Percentiles rank a stretch among this genome's conserved stretches.
Conservation (phyloP, 2,888 invertebrate species). For the Eristalis tenax region DNA sequence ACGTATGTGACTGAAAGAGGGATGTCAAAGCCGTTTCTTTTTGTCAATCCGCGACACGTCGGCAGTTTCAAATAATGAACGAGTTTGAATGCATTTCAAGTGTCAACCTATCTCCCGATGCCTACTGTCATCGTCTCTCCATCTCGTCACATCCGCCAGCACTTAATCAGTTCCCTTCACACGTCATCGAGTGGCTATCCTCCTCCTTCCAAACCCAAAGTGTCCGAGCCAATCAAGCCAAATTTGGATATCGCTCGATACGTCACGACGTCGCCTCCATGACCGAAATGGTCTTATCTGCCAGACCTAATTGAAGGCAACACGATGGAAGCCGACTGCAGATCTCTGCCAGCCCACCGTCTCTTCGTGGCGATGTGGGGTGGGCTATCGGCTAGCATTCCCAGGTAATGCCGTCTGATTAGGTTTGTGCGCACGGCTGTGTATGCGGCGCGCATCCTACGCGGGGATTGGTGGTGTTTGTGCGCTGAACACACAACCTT, state of each 20-base stretch:
- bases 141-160: background rate
- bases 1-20: too few relatives aligned
- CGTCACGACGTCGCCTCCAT: background rate
- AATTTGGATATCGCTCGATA: background rate
- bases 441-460: background rate
- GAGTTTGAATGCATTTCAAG: too few relatives aligned
- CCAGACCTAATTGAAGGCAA: background rate
- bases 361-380: background rate
- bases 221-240: background rate
- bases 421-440: background rate
- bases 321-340: background rate
- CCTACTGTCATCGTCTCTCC: background rate
- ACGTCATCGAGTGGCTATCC: background rate
- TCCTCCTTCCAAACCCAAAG: too few relatives aligned
- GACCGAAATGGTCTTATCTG: background rate
- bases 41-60: too few relatives aligned
- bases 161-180: background rate
- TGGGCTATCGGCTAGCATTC: background rate
- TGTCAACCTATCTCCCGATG: too few relatives aligned
- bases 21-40: too few relatives aligned
- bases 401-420: background rate
- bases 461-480: background rate
- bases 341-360: background rate
- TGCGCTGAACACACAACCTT: background rate
- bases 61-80: too few relatives aligned